A percentile compares a stretch with the other conserved stretches of the same genome.
Conservation (phyloP, 2,888 invertebrate genomes). For the Lasioglossum calceatum region DNA sequence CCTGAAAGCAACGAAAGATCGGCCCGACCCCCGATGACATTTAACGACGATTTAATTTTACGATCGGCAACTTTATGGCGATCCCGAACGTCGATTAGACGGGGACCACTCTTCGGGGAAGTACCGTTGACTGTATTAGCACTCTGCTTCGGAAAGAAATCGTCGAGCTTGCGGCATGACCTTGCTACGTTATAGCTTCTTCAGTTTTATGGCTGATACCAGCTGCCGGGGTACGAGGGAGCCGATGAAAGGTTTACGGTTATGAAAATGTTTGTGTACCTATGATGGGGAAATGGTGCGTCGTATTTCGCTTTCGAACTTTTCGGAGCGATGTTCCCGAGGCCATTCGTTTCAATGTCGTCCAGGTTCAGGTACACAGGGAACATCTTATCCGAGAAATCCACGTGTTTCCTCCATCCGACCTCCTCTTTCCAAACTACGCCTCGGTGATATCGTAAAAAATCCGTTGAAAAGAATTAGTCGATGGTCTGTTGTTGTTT, state of each 20-base stretch:
- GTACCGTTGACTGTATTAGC: conserved; percentile 62
- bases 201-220: conserved; percentile 70
- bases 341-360: conserved; percentile 44
- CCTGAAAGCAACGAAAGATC: conserved; percentile 50
- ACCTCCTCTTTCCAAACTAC: neutral
- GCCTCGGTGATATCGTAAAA: neutral
- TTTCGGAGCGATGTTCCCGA: conserved; percentile 7
- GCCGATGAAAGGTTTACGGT: conserved; percentile 72
- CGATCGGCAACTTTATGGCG: conserved; percentile 69
- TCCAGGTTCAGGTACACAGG: conserved; percentile 16
- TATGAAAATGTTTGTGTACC: conserved; percentile 65
- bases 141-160: conserved; percentile 59
- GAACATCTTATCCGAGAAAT: conserved; percentile 5
- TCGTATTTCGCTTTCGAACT: conserved; percentile 52
- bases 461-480: neutral
- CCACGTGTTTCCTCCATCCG: neutral
- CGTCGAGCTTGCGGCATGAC: conserved; percentile 66
- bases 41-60: conserved; percentile 73
- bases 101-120: conserved; percentile 53
- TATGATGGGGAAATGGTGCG: conserved; percentile 54
- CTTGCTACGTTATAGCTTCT: conserved; percentile 66
- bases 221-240: conserved; percentile 48
- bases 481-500: neutral
- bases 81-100: conserved; percentile 71
- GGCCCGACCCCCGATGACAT: conserved; percentile 57